These are phyloP conservation scores for Cheirogaleus medius DNA, from an alignment of 2,113 vertebrate genomes.

Conservation along the genomic window DNA sequence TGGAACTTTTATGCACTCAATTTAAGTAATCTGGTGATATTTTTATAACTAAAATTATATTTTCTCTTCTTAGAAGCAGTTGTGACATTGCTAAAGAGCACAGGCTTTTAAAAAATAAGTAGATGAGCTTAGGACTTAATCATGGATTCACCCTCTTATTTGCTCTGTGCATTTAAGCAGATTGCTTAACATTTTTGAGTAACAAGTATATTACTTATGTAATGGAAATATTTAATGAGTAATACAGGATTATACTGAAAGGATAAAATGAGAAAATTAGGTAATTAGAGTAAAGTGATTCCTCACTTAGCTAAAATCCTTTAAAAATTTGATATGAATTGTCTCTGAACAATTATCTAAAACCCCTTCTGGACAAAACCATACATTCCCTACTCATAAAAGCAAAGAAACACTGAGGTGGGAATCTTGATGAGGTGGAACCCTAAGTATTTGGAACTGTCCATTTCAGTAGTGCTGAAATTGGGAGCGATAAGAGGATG, in stretches of 20 bases:
- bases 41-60: conserved; percentile 15
- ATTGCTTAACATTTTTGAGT: conserved; percentile 6
- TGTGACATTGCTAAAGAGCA: background rate
- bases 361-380: background rate
- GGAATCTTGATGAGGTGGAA: background rate
- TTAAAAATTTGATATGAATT: background rate
- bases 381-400: background rate
- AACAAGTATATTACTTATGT: background rate
- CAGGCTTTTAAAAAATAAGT: background rate
- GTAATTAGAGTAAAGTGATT: background rate
- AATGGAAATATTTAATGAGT: conserved; percentile 22
- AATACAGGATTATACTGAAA: conserved; percentile 12
- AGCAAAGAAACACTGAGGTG: background rate
- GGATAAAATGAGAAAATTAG: conserved; percentile 44
- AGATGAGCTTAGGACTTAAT: background rate
- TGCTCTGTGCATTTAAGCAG: background rate
- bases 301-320: background rate
- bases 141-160: background rate
- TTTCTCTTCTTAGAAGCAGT: background rate
- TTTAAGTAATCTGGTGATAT: background rate
- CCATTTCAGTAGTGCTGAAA: background rate
- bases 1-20: background rate
- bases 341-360: background rate
- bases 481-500: background rate
- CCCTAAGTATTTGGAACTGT: background rate